These are phyloP conservation scores for Porites divaricata DNA, from an alignment of 92 coral and sea anemone genomes.

Conservation along the genomic window DNA sequence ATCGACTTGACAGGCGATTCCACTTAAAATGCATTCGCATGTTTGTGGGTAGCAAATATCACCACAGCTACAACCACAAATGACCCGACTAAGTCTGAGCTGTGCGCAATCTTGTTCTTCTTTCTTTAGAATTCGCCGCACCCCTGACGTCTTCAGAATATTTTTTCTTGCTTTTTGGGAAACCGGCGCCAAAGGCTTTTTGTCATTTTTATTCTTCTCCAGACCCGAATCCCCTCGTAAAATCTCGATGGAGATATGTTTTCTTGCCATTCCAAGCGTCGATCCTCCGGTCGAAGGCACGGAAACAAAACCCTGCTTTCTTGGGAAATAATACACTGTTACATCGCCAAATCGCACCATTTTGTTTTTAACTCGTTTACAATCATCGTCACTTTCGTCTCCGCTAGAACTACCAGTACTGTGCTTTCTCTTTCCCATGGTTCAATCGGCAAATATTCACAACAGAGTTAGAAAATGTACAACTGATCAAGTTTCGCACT, in stretches of 20 bases:
- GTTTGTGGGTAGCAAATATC: constrained; percentile 91
- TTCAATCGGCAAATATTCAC: neutral
- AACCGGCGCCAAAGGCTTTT: constrained; percentile 68
- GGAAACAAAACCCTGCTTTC: constrained; percentile 92
- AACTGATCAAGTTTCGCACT: constrained; percentile 20
- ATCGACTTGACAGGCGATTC: constrained; percentile 96
- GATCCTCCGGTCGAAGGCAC: constrained; percentile 96
- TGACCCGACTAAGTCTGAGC: constrained; percentile 85
- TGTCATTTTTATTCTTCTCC: constrained; percentile 20
- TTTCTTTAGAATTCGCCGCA: constrained; percentile 77
- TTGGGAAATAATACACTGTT: constrained; percentile 85
- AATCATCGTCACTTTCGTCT: constrained; percentile 47
- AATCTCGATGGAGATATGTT: constrained; percentile 80
- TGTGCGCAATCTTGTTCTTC: constrained; percentile 89
- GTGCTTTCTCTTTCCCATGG: constrained; percentile 79
- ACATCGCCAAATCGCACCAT: constrained; percentile 86
- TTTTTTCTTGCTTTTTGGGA: constrained; percentile 81
- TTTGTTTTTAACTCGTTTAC: constrained; percentile 59
- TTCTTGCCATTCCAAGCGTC: constrained; percentile 94
- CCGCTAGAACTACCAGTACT: constrained; percentile 60
- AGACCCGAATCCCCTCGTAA: constrained; percentile 31
- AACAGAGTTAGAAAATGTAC: neutral
- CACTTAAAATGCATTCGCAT: constrained; percentile 93
- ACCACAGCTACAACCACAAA: constrained; percentile 96
- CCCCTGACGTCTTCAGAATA: constrained; percentile 86